Evolutionary conservation across 1,140 invertebrate genomes (phyloP), one percentile per base, ranked within the genome.

Genomic region (Mizuhopecten yessoensis): DNA sequence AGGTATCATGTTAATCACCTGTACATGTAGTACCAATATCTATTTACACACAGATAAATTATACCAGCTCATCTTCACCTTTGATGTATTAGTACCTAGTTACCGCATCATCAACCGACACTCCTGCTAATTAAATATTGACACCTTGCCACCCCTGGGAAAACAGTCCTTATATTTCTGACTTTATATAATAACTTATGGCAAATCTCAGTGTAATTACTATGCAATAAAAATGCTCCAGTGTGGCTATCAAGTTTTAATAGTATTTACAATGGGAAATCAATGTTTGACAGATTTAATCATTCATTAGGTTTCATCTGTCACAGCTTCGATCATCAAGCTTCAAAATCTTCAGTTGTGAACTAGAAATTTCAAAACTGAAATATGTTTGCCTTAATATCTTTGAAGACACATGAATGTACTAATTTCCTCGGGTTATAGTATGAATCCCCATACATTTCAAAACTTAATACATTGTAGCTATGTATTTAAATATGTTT

Each of bases 121-220:
- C 1, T n/a, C 5, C 57, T 75, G 57, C 23, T 75, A 75, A 75
- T 75, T n/a, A 75, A 75, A 75, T 29, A 75, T 75, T 75, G 9
- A 75, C 57, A 75, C 57, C 15, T 75, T 7, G 3, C 23, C 57
- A 29, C n/a, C 57, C 57, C 57, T 5, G n/a, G 0, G 57, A 29
- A 49, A 10, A 49, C 45, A 7, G n/a, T 29, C 57, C 29, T 29
- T 29, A 9, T 29, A n/a, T 75, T 75, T 17, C 11, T 29, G 23
- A 75, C 23, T 75, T 75, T 75, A 29, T n/a, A n/a, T 75, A n/a
- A 3, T n/a, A 75, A 75, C 57, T n/a, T n/a, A 17, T 75, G 29
- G n/a, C 57, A 75, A 75, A 75, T 75, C 57, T 75, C 57, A 29
- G 23, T 17, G n/a, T 75, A 29, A 75, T 75, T 75, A 75, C 57